Evolutionary conservation across 2,888 invertebrate species (phyloP), one percentile per base, ranked within the genome.

Genomic region (Cataglyphis livida): DNA sequence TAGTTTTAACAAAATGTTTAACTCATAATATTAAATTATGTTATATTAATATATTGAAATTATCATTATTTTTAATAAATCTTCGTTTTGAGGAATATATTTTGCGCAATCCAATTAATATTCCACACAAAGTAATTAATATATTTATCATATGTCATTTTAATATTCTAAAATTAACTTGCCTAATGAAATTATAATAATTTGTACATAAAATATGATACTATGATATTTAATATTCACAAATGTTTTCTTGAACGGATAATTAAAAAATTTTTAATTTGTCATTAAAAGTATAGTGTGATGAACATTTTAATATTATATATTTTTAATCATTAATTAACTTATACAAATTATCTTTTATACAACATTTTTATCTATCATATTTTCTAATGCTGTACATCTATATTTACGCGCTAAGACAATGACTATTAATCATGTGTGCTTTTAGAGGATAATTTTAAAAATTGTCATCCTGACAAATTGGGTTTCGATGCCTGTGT

Each of bases 401-500:
- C 1, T 25, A 25, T 48, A 32, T 32, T 61, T 61, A 32, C 18
- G 18, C 7, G 1, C 38, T 15, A 54, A 35, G 4, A n/a, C n/a
- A 51, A 28, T 68, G 12, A 41, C 2, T 41, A 5, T 32, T 28
- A n/a, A 44, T 66, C 18, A 61, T 51, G 28, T 35, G 9, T 41
- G 75, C 81, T 92, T 91, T 21, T 90, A 95, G 95, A 95, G 87
- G 94, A 94, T 70, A 92, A 95, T 74, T 96, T 96, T 85, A 92
- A 96, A 70, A 94, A 96, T 54, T 98, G 98, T 93, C 96, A 96
- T 84, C 95, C 95, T 85, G 95, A 95, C 3, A 95, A 95, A 18
- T 93, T 96, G 6, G 96, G 96, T 32, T 97, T 97, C 92, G 97
- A 98, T 89, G 95, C 95, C 7, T 98, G 98, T 93, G 95, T 98